Percentiles rank a stretch among this genome's conserved stretches.
Conservation (phyloP, 2,113 vertebrate genomes). For the Recurvirostra avosetta region DNA sequence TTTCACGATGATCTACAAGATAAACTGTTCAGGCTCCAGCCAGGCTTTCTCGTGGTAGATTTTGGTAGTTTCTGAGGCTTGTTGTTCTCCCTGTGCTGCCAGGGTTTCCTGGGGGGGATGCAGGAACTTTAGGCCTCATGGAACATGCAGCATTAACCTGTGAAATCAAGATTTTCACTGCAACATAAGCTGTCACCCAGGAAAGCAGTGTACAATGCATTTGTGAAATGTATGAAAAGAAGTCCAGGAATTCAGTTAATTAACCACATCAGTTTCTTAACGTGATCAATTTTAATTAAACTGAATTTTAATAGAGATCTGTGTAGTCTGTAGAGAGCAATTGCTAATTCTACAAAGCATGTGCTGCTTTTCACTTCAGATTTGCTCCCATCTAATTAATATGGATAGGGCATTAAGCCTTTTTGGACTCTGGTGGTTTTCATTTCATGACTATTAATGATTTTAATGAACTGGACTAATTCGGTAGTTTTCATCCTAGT, state of each 20-base stretch:
- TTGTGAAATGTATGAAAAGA: slow-evolving; percentile 86
- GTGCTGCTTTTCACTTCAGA: slow-evolving; percentile 93
- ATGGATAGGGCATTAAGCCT: slow-evolving; percentile 99
- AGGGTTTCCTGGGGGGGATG: not conserved
- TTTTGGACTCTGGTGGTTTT: slow-evolving; percentile 98
- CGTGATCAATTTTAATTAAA: slow-evolving; percentile 99
- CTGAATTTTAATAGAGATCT: slow-evolving; percentile 95
- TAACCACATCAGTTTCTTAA: slow-evolving; percentile 99
- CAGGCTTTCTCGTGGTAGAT: not conserved
- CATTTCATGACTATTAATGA: slow-evolving; percentile 99
- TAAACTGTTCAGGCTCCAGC: not conserved
- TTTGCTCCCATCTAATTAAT: slow-evolving; percentile 98
- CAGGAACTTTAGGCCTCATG: slow-evolving; percentile 18
- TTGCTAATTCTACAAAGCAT: slow-evolving; percentile 88
- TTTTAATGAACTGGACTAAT: slow-evolving; percentile 99
- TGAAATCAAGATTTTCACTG: slow-evolving; percentile 70
- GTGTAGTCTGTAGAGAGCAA: slow-evolving; percentile 88
- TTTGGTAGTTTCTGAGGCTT: not conserved
- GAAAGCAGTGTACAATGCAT: slow-evolving; percentile 82
- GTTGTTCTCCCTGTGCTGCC: not conserved
- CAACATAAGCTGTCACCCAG: slow-evolving; percentile 69
- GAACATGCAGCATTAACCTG: slow-evolving; percentile 72
- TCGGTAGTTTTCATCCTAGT: slow-evolving; percentile 93
- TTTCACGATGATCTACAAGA: not conserved
- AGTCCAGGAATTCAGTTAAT: slow-evolving; percentile 95